phyloP scores from a whole-genome alignment of 2,888 invertebrate genomes.

The Scaptomyza reducta region DNA sequence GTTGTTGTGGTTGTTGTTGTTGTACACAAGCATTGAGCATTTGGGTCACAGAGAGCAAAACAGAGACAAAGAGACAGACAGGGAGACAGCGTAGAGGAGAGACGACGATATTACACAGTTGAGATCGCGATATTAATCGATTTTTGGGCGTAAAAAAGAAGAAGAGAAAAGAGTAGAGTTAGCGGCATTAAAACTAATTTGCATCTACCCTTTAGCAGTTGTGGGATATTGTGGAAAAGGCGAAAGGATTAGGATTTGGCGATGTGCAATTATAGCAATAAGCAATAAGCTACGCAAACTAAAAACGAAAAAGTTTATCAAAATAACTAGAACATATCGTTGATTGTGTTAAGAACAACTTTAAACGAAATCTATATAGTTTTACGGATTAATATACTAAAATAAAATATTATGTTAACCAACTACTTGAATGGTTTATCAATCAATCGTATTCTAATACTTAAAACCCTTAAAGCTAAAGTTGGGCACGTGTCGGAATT shows the following conservation, averaged over 20 bases:
- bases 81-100: slow-evolving; percentile 17
- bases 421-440: no score
- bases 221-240: neutral
- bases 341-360: neutral
- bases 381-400: neutral
- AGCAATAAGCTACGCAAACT: slow-evolving; percentile 3
- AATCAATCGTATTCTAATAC: neutral
- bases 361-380: neutral
- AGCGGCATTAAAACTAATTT: slow-evolving; percentile 39
- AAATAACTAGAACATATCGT: neutral
- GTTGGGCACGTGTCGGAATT: neutral
- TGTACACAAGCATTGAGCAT: slow-evolving; percentile 23
- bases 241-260: neutral
- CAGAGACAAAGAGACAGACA: slow-evolving; percentile 26
- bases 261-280: slow-evolving; percentile 12
- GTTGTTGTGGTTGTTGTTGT: slow-evolving; percentile 24
- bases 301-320: neutral
- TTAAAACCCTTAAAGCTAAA: neutral
- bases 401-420: neutral
- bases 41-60: slow-evolving; percentile 27
- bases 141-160: slow-evolving; percentile 44
- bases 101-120: slow-evolving; percentile 35
- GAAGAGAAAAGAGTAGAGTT: slow-evolving; percentile 63
- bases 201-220: slow-evolving; percentile 12
- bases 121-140: slow-evolving; percentile 19